Conservation (phyloP, 2,888 invertebrate species). For the Pristionchus japonicus region DNA sequence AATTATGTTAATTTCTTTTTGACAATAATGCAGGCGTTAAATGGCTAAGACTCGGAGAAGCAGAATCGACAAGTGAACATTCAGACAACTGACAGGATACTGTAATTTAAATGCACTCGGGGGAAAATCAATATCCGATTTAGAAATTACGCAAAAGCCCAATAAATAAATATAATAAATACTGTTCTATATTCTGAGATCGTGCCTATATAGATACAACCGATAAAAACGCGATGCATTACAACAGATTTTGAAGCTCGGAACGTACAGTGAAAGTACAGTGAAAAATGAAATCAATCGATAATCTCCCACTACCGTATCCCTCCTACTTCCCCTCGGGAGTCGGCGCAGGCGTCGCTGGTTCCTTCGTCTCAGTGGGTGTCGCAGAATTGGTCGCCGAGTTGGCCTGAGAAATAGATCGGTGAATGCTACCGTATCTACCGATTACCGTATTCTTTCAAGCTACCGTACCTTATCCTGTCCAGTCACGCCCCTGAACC, state of each 20-base stretch:
- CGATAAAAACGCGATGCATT: background rate
- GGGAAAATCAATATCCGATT: background rate
- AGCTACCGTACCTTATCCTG: conserved; percentile 28
- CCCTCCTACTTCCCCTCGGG: background rate
- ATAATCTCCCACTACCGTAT: background rate
- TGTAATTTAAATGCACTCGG: background rate
- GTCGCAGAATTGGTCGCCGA: background rate
- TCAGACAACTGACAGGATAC: background rate
- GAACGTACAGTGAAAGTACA: background rate
- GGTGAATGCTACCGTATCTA: background rate
- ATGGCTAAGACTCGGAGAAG: conserved; percentile 4
- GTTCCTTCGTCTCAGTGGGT: background rate
- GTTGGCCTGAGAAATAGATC: conserved; percentile 8
- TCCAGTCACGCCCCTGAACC: conserved; percentile 57
- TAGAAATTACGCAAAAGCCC: background rate
- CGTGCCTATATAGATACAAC: conserved; percentile 27
- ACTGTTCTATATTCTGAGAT: background rate
- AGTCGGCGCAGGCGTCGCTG: background rate
- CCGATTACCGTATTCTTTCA: background rate
- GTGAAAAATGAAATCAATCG: conserved; percentile 18
- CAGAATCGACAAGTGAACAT: background rate
- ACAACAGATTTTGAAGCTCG: background rate
- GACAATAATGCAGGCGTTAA: background rate
- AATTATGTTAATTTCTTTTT: conserved; percentile 20
- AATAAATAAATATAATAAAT: conserved; percentile 26